Evolutionary conservation across 2,113 vertebrate genomes (phyloP).

Genomic region (Hydrochoerus hydrochaeris): DNA sequence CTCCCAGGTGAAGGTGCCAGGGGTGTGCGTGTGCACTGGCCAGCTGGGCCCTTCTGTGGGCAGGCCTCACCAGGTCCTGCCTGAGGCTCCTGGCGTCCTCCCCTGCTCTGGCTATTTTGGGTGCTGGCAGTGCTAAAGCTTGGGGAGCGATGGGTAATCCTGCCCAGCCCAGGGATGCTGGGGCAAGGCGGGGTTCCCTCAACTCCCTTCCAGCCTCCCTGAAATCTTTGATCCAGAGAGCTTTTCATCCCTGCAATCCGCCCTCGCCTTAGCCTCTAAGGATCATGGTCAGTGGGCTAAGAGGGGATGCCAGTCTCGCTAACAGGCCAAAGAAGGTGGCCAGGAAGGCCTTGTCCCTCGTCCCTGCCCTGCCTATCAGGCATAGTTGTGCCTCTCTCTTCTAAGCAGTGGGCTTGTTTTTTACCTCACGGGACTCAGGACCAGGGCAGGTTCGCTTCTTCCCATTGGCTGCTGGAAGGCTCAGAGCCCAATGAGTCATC

Average conservation of each 20-base stretch:
- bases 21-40: slow-evolving; percentile 26
- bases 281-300: background rate
- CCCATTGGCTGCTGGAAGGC: slow-evolving; percentile 10
- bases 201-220: background rate
- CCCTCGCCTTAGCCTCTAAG: background rate
- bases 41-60: background rate
- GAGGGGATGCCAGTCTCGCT: background rate
- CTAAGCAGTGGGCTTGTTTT: slow-evolving; percentile 61
- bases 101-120: slow-evolving; percentile 73
- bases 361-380: background rate
- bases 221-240: background rate
- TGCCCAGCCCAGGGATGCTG: slow-evolving; percentile 46
- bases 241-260: background rate
- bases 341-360: background rate
- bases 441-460: slow-evolving; percentile 44
- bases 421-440: background rate
- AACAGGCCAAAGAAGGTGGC: background rate
- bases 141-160: slow-evolving; percentile 57
- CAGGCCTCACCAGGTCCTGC: background rate
- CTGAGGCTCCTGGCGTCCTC: slow-evolving; percentile 64
- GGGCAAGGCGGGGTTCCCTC: background rate
- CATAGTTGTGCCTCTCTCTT: slow-evolving; percentile 1
- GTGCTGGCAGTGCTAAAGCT: slow-evolving; percentile 51
- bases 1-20: slow-evolving; percentile 43
- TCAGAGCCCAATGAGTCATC: background rate